Percentiles rank a stretch among this genome's conserved stretches.
Evolutionary conservation across 2,888 invertebrate species (phyloP).

Genomic region (Pristionchus mayeri): DNA sequence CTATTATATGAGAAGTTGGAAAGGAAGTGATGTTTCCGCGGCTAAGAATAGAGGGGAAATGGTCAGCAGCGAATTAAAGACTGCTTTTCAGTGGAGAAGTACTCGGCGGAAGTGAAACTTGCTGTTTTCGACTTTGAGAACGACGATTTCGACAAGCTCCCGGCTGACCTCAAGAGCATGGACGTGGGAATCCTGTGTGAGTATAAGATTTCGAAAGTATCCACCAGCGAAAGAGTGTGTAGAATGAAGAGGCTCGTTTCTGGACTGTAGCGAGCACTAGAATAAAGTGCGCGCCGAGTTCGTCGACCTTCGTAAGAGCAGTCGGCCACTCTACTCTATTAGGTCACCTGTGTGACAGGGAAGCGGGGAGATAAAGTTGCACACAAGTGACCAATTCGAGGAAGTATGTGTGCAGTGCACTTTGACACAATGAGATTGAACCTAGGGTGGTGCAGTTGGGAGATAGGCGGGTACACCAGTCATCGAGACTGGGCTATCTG

Average conservation of each 20-base stretch:
- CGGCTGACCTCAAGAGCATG: slow-evolving; percentile 63
- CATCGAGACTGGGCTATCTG: not conserved
- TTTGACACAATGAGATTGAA: not conserved
- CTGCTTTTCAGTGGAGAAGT: slow-evolving; percentile 59
- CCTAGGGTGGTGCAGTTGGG: not conserved
- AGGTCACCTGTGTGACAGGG: no score
- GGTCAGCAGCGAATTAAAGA: slow-evolving; percentile 37
- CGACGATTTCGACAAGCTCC: slow-evolving; percentile 64
- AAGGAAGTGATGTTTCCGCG: not conserved
- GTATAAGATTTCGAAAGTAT: no score
- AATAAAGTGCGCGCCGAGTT: not conserved
- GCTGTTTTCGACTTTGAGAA: slow-evolving; percentile 73
- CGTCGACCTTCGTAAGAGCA: slow-evolving; percentile 33
- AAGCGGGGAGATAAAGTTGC: no score
- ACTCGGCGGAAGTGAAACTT: slow-evolving; percentile 58
- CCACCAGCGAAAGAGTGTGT: no score
- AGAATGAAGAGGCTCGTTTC: no score
- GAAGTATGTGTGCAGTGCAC: not conserved
- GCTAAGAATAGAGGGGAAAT: not conserved
- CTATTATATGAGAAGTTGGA: not conserved
- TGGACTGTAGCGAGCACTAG: no score
- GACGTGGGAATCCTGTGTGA: slow-evolving; percentile 73
- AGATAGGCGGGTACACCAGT: no score
- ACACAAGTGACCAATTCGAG: not conserved
- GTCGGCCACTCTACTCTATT: not conserved